Evolutionary conservation across 2,113 vertebrate species (phyloP).

Genomic region (Dicentrarchus labrax): DNA sequence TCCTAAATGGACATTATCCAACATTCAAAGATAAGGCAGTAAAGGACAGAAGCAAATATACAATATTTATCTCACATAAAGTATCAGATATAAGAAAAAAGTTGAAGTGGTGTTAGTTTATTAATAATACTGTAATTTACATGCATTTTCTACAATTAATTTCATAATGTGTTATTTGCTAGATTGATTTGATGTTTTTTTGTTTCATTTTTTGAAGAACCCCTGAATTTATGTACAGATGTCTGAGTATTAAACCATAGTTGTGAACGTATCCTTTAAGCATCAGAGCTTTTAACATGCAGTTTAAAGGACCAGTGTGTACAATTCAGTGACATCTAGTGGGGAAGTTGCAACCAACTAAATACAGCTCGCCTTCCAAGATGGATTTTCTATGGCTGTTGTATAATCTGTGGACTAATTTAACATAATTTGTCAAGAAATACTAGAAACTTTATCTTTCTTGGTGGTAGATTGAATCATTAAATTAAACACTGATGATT

Average conservation of each 20-base stretch:
- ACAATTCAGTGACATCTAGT: too few relatives aligned
- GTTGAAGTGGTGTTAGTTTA: neutral
- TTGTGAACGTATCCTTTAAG: neutral
- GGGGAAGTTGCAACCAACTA: too few relatives aligned
- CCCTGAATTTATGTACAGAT: neutral
- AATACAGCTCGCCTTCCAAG: too few relatives aligned
- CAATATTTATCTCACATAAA: neutral
- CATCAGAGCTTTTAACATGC: neutral
- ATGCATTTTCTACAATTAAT: neutral
- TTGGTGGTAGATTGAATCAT: neutral
- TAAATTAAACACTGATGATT: neutral
- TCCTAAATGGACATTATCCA: neutral
- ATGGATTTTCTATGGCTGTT: neutral
- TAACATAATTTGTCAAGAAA: neutral
- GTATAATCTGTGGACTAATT: neutral
- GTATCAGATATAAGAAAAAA: neutral
- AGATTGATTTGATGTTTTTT: neutral
- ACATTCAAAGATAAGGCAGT: neutral
- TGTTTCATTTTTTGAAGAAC: neutral
- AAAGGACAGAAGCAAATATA: neutral
- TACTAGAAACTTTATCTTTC: neutral
- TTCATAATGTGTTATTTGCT: neutral
- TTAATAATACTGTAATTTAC: neutral
- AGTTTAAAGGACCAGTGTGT: neutral
- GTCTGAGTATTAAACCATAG: neutral